These are phyloP conservation scores for Philereme transversata DNA, from an alignment of 2,888 invertebrate species.

Conservation along the genomic window DNA sequence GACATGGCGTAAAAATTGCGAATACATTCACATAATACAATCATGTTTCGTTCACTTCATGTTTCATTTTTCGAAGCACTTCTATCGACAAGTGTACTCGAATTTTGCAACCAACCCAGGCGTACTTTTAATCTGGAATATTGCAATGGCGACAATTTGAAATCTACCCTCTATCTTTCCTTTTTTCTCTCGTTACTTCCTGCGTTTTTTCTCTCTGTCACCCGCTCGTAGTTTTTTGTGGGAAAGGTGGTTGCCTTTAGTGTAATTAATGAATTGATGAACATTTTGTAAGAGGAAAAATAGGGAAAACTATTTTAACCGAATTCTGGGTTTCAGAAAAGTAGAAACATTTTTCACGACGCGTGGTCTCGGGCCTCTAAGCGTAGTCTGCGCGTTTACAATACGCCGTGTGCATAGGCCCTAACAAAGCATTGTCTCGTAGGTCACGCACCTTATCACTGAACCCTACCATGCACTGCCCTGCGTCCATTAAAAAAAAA, in stretches of 20 bases:
- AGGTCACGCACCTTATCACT: too few species aligned
- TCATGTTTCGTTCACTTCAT: too few species aligned
- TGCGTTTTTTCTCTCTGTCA: slow-evolving; percentile 20
- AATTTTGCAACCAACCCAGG: slow-evolving; percentile 69
- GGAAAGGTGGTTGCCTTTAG: slow-evolving; percentile 21
- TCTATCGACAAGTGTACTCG: slow-evolving; percentile 30
- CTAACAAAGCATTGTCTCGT: too few species aligned
- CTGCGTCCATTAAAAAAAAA: too few species aligned
- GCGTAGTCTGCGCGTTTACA: too few species aligned
- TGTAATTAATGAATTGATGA: slow-evolving; percentile 30
- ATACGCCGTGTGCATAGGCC: too few species aligned
- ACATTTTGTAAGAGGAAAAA: slow-evolving; percentile 20
- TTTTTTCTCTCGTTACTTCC: slow-evolving; percentile 24
- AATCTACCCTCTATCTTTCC: slow-evolving; percentile 42
- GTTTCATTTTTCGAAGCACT: slow-evolving; percentile 11
- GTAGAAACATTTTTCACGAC: background rate
- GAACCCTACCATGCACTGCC: too few species aligned
- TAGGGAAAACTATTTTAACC: slow-evolving; percentile 4
- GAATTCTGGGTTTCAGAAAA: slow-evolving; percentile 6
- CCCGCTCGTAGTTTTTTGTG: slow-evolving; percentile 25
- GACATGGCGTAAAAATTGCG: too few species aligned
- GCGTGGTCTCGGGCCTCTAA: too few species aligned
- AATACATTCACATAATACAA: too few species aligned
- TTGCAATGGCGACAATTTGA: slow-evolving; percentile 76
- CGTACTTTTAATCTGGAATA: slow-evolving; percentile 82